Evolutionary conservation across 2,888 invertebrate species (phyloP), one percentile per base, ranked within the genome.

Genomic region (Eucera pruinosa): DNA sequence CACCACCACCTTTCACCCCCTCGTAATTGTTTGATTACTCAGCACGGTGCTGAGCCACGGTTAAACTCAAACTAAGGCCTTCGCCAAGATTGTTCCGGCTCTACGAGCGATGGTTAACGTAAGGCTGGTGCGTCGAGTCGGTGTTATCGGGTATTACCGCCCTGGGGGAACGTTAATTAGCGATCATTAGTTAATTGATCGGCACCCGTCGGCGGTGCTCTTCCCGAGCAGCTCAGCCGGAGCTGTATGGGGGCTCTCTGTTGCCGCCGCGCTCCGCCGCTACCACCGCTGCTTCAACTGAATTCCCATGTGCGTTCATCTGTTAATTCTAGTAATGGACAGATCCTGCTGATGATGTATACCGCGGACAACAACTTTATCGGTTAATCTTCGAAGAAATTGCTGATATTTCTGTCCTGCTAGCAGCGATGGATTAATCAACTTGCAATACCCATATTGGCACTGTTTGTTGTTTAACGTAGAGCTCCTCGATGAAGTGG

Each of bases 21-120:
- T 83, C 84, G 88, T 92, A 92, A 92, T 92, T 92, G 91, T 92
- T 92, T 91, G 92, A 92, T 92, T 92, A 92, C 91, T 92, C 92
- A 92, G 92, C 91, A 90, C 88, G 86, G 83, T 87, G 87, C 89
- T 88, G 91, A 90, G 88, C 89, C 86, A 89, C 89, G 89, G 88
- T 89, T 90, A 89, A 91, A 90, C 89, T 91, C 89, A 87, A 90
- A 91, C 91, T 91, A 87, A 87, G 86, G 85, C 84, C 85, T 87
- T 82, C 84, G 81, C 83, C 87, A 88, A 88, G 90, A 90, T 87
- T 88, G 83, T 77, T 87, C 83, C 80, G 81, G 65, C 65, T 76
- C 50, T 74, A 50, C 78, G 54, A 64, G 71, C 80, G 79, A 78
- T 72, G 81, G 73, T 82, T 85, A 85, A 79, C 77, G 80, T 80